Conservation (phyloP, 2,797 vertebrate species). For the Squalus acanthias region DNA sequence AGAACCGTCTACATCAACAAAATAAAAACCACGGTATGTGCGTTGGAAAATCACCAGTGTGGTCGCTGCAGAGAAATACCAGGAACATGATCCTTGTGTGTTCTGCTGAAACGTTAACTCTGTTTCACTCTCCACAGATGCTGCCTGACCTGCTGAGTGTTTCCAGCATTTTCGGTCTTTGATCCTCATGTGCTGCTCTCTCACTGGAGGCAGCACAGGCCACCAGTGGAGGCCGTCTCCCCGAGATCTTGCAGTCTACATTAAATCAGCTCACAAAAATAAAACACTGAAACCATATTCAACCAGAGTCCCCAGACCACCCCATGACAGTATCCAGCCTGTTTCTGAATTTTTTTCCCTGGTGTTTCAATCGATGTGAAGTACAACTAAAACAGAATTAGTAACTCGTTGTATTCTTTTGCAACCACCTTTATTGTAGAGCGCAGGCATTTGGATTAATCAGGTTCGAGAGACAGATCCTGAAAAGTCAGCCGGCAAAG, state of each 20-base stretch:
- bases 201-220: not conserved
- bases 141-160: not conserved
- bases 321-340: not conserved
- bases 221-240: not conserved
- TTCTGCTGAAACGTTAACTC: not conserved
- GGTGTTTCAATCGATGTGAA: not conserved
- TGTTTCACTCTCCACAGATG: too few relatives aligned
- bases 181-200: not conserved
- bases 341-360: not conserved
- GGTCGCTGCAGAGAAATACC: not conserved
- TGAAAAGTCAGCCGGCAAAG: constrained; percentile 22
- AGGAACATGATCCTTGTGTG: not conserved
- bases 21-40: not conserved
- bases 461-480: not conserved
- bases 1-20: not conserved
- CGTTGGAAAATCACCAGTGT: not conserved
- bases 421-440: not conserved
- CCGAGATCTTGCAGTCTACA: not conserved
- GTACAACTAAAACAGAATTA: constrained; percentile 6
- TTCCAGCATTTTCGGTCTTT: not conserved
- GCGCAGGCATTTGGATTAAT: not conserved
- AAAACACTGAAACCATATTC: not conserved
- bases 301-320: too few relatives aligned
- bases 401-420: not conserved
- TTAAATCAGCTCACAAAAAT: not conserved